phyloP scores from a whole-genome alignment of 2,797 vertebrate species.

The Kryptolebias ocellatus region DNA sequence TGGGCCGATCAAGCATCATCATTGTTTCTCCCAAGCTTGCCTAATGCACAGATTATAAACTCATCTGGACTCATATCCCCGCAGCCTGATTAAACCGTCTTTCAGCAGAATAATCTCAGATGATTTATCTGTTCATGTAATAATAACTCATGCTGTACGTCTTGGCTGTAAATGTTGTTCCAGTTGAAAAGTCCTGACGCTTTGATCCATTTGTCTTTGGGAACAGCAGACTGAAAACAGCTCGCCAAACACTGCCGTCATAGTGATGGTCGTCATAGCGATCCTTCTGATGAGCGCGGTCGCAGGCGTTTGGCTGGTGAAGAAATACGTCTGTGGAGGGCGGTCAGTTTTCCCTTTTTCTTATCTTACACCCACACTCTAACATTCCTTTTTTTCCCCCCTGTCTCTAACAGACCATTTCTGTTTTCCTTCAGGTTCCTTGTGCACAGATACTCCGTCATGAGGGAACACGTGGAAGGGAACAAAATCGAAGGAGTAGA shows the following conservation, averaged over 20 bases:
- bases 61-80: no score
- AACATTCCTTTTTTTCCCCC: not conserved
- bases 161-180: no score
- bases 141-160: no score
- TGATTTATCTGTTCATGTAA: no score
- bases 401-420: constrained; percentile 5
- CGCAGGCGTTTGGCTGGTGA: constrained; percentile 86
- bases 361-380: not conserved
- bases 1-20: no score
- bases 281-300: constrained; percentile 82
- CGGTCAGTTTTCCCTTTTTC: constrained; percentile 79
- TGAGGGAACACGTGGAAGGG: constrained; percentile 88
- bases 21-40: no score
- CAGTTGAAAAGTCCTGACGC: not conserved
- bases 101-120: no score
- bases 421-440: constrained; percentile 84
- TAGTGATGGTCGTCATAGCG: constrained; percentile 85
- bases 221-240: constrained; percentile 62
- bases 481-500: constrained; percentile 88
- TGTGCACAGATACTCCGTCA: constrained; percentile 91
- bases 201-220: constrained; percentile 14
- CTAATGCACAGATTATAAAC: no score
- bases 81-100: no score
- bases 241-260: constrained; percentile 78
- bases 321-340: constrained; percentile 94